Evolutionary conservation across 2,113 vertebrate genomes (phyloP), one percentile per base, ranked within the genome.

Genomic region (Holacanthus passer): DNA sequence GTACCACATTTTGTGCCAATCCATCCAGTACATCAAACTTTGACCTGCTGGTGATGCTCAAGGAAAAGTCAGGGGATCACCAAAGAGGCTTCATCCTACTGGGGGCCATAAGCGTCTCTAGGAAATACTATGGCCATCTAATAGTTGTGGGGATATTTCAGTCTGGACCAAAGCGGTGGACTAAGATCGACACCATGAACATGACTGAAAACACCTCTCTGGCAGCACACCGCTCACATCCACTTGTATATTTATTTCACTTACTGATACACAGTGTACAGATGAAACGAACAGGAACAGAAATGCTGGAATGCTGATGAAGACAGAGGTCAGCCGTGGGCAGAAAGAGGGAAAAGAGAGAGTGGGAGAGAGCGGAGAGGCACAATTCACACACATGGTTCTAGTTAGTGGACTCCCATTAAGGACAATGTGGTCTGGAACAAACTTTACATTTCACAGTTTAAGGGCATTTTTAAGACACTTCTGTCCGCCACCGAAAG

Each of bases 391-490:
- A 91, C 94, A 95, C 72, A 90, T 94, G 94, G 83, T 93, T 91
- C 71, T 72, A 58, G 89, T 95, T 94, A 95, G 91, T 7, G 45
- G 72, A 86, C 73, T 83, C 83, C 87, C 88, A 82, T 88, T 87
- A 90, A 75, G 83, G 78, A 89, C 88, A 79, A 55, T 87, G 85
- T 75, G 90, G 90, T 92, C 81, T 87, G 84, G 89, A 90, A 88
- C 72, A 81, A 84, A 88, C 87, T 92, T 88, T 87, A 85, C 78
- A 91, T 93, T 95, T 94, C 93, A 95, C 94, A 94, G 94, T 93
- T 90, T 86, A 56, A 91, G 43, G 86, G 87, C 77, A 84, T 85
- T 91, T 87, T 84, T 68, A 81, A 73, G 69, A 93, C 70, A 31
- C 56, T 83, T 84, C 74, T 86, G 55, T 73, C 81, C 63, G 52